phyloP scores from a whole-genome alignment of 2,113 vertebrate genomes.

The Labrus mixtus region DNA sequence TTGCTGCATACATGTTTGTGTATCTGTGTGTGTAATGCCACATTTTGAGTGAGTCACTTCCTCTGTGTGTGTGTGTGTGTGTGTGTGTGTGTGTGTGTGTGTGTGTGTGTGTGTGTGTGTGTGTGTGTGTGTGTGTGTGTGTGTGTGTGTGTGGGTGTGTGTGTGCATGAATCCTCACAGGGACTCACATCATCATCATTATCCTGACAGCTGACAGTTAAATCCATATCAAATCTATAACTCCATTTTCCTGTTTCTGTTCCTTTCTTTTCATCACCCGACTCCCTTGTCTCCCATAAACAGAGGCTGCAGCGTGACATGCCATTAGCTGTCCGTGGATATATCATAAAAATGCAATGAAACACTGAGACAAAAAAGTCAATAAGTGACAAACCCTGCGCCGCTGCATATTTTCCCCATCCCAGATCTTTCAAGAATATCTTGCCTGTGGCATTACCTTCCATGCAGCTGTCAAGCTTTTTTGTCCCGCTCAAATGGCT shows the following conservation, averaged over 20 bases:
- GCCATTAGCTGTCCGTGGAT: slow-evolving; percentile 74
- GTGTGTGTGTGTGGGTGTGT: neutral
- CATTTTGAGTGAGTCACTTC: neutral
- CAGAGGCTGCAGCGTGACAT: slow-evolving; percentile 60
- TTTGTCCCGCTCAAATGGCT: slow-evolving; percentile 27
- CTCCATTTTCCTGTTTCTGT: slow-evolving; percentile 77
- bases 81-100: neutral
- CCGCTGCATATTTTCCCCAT: slow-evolving; percentile 52
- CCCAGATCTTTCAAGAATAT: slow-evolving; percentile 47
- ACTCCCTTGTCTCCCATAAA: slow-evolving; percentile 73
- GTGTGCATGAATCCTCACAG: slow-evolving; percentile 46
- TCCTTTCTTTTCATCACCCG: slow-evolving; percentile 68
- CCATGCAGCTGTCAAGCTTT: slow-evolving; percentile 33
- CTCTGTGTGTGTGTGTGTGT: neutral
- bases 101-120: slow-evolving; percentile 5
- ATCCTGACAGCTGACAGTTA: slow-evolving; percentile 77
- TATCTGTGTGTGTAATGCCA: slow-evolving; percentile 8
- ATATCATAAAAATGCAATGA: slow-evolving; percentile 77
- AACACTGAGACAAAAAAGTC: slow-evolving; percentile 74
- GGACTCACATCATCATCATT: slow-evolving; percentile 71
- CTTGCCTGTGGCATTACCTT: slow-evolving; percentile 43
- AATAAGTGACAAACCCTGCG: slow-evolving; percentile 74
- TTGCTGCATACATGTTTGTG: neutral
- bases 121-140: slow-evolving; percentile 4
- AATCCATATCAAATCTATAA: slow-evolving; percentile 80